Base-by-base conservation (phyloP, 2,888 invertebrate genomes). In the Homarus gammarus region DNA sequence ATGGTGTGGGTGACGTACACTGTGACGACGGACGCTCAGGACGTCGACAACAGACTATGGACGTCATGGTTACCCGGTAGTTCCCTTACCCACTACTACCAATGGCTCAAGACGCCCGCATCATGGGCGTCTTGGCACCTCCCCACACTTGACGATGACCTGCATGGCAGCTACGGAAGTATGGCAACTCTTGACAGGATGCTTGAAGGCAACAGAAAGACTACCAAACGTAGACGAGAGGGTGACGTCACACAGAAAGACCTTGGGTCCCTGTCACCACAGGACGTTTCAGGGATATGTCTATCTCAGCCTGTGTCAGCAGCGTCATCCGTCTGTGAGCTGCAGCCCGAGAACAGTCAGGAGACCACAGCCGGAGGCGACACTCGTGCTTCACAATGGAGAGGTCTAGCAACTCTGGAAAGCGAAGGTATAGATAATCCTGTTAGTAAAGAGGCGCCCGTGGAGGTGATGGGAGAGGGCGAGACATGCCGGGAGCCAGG, bases 1-100 rank as follows among this genome's bases (percentile, higher is more conserved):
- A 51, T 78, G 49, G 78, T 49, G 10, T 78, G 78, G 44, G 75
- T 75, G 5, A 18, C 22, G 22, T 27, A 78, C 51, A 27, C 22
- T n/a, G 70, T 27, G 38, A 38, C 38, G 73, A 73, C 36, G 36
- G 73, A 73, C 22, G 38, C 38, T 38, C 38, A 15, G 0, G 73
- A 73, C n/a, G 22, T 56, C 56, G 56, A 56, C 22, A 56, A 73
- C 22, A 18, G 38, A 3, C 33, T 70, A 31, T 70, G 70, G 70
- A 31, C 31, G 70, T 70, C 70, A 70, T 70, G 70, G 70, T 18
- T 70, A 31, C 70, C 70, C n/a, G n/a, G 33, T 31, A n/a, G 31
- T n/a, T 31, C 70, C 27, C 3, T 27, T 70, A 5, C 12, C 70
- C 15, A 70, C 33, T n/a, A 2, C 70, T 15, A 36, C 18, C 27